Evolutionary conservation across 2,888 invertebrate genomes (phyloP), one percentile per base, ranked within the genome.

Genomic region (Itoplectis maculator): DNA sequence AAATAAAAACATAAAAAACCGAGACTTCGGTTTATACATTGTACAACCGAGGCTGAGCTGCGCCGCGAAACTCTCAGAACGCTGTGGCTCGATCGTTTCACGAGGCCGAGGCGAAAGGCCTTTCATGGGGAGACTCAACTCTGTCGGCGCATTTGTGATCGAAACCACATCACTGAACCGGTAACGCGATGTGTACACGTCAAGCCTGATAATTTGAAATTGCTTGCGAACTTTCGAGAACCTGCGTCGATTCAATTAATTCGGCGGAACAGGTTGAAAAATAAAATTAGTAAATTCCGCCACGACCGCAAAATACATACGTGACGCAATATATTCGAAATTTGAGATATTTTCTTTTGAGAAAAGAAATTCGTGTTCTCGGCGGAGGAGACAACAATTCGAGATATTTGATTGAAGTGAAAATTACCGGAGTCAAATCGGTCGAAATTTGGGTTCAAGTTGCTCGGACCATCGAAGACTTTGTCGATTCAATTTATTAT

Each of bases 131-230:
- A 42, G 13, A 9, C 40, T 18, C 0, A 66, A 66, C 35, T 66
- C 45, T n/a, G 4, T 3, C 20, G 15, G 35, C 11, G 9, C 49
- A 66, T 29, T 66, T 66, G 15, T 66, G n/a, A 66, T 66, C 47
- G 29, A 66, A 66, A 66, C 66, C 66, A 66, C 66, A 49, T 66
- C 66, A 66, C 47, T 66, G 29, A 66, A 66, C 35, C 59, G 1
- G n/a, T n/a, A 35, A 59, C 15, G 35, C 9, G 35, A 5, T 15
- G 29, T 15, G 47, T 20, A 29, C 13, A 47, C 29, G 23, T 15
- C 23, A 23, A n/a, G n/a, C 9, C 2, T 47, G 29, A 66, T 49
- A 49, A 66, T 66, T 66, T n/a, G 2, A 23, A 49, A 15, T 35
- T 35, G 56, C 6, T 35, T n/a, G n/a, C 6, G 6, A 35, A 59